phyloP scores from a whole-genome alignment of 2,113 vertebrate species.

The Salvelinus sp. region DNA sequence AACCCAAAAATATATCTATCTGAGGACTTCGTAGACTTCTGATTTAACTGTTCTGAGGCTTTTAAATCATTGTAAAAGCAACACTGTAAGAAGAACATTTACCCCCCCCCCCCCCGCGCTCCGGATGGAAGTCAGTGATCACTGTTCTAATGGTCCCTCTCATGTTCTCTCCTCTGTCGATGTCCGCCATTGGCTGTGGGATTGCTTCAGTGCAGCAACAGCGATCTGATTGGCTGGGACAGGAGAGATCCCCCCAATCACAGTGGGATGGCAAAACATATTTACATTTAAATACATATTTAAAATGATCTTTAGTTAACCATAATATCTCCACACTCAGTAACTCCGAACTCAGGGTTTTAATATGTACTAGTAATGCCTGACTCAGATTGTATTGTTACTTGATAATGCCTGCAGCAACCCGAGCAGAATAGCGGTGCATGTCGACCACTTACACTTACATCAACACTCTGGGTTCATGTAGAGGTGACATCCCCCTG shows the following conservation, averaged over 20 bases:
- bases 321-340: constrained; percentile 39
- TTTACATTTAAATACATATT: constrained; percentile 35
- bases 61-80: constrained; percentile 80
- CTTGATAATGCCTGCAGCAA: constrained; percentile 72
- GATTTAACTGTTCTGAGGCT: constrained; percentile 77
- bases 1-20: constrained; percentile 82
- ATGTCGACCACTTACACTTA: constrained; percentile 71
- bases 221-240: constrained; percentile 62
- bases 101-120: constrained; percentile 52
- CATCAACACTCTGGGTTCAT: constrained; percentile 75
- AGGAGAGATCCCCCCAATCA: constrained; percentile 29
- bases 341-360: constrained; percentile 49
- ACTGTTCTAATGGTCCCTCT: constrained; percentile 67
- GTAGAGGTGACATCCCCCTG: constrained; percentile 65
- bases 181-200: constrained; percentile 71
- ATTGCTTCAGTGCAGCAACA: constrained; percentile 77
- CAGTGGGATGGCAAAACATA: constrained; percentile 50
- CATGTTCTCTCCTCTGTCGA: constrained; percentile 74
- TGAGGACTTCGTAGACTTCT: constrained; percentile 81
- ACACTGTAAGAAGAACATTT: constrained; percentile 65
- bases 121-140: constrained; percentile 78
- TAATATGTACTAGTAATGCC: constrained; percentile 21
- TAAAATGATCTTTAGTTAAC: constrained; percentile 3
- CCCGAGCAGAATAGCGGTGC: constrained; percentile 71
- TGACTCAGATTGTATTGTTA: too few relatives aligned